Evolutionary conservation across 2,113 vertebrate species (phyloP).

Genomic region (Atractosteus spatula): DNA sequence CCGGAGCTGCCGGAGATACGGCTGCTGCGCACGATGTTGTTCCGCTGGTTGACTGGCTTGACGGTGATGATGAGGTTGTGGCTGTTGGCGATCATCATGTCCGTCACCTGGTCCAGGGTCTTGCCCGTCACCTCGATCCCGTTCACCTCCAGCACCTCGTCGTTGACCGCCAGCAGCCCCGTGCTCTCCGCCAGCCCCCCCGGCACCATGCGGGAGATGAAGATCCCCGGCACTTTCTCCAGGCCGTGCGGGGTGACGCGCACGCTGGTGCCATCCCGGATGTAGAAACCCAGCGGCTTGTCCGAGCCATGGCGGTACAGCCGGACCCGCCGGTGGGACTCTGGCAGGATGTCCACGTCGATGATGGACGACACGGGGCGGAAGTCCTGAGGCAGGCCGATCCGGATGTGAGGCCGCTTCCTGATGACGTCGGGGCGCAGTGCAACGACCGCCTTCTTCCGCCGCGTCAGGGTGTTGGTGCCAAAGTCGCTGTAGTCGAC

Average conservation of each 20-base stretch:
- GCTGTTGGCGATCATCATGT: conserved; percentile 99
- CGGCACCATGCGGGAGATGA: conserved; percentile 95
- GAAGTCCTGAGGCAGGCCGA: conserved; percentile 93
- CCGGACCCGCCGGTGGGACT: conserved; percentile 89
- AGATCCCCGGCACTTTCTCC: conserved; percentile 94
- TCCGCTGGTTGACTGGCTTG: conserved; percentile 95
- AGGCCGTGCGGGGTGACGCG: conserved; percentile 91
- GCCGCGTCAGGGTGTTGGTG: conserved; percentile 80
- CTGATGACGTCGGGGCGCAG: conserved; percentile 86
- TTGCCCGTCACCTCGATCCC: conserved; percentile 96
- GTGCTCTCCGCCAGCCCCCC: conserved; percentile 95
- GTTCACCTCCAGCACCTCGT: conserved; percentile 97
- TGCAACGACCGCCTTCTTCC: conserved; percentile 82
- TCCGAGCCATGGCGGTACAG: conserved; percentile 91
- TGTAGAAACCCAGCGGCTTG: conserved; percentile 95
- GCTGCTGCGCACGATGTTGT: conserved; percentile 88
- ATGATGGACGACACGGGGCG: conserved; percentile 96
- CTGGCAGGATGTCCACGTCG: conserved; percentile 94
- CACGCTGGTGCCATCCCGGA: conserved; percentile 90
- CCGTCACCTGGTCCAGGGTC: conserved; percentile 94
- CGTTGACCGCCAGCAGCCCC: conserved; percentile 93
- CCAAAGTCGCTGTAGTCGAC: conserved; percentile 87
- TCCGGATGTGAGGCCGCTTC: conserved; percentile 86
- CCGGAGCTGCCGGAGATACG: conserved; percentile 85
- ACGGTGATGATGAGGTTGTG: conserved; percentile 96